Conservation (phyloP, 2,113 vertebrate species). For the Urocolius indicus region DNA sequence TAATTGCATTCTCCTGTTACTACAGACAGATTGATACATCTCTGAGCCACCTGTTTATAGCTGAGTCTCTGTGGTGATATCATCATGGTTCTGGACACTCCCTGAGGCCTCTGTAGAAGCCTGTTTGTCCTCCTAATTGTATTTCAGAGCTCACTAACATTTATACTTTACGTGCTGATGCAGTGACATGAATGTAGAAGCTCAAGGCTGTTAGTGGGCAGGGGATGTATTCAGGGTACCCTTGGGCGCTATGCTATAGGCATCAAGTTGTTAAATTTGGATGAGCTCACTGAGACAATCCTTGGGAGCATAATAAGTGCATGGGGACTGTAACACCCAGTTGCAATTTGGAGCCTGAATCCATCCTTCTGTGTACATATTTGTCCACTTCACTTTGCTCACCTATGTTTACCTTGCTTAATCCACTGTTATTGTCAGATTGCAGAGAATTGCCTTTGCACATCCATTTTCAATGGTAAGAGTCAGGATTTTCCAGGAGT, state of each 20-base stretch:
- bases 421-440: not conserved
- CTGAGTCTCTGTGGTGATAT: not conserved
- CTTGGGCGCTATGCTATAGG: not conserved
- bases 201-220: not conserved
- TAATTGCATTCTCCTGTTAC: not conserved
- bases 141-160: not conserved
- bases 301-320: not conserved
- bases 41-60: not conserved
- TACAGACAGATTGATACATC: not conserved
- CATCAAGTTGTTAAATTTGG: too few relatives aligned
- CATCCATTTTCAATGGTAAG: not conserved
- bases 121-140: accelerated
- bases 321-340: accelerated
- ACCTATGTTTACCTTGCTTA: not conserved
- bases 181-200: not conserved
- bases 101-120: not conserved
- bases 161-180: accelerated
- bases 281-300: not conserved
- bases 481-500: not conserved
- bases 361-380: not conserved
- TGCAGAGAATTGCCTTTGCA: not conserved
- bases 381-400: not conserved
- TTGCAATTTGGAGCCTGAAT: not conserved
- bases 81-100: not conserved
- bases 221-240: too few relatives aligned